These are phyloP conservation scores for Vesta saturnalis DNA, from an alignment of 2,888 invertebrate species.

Conservation along the genomic window DNA sequence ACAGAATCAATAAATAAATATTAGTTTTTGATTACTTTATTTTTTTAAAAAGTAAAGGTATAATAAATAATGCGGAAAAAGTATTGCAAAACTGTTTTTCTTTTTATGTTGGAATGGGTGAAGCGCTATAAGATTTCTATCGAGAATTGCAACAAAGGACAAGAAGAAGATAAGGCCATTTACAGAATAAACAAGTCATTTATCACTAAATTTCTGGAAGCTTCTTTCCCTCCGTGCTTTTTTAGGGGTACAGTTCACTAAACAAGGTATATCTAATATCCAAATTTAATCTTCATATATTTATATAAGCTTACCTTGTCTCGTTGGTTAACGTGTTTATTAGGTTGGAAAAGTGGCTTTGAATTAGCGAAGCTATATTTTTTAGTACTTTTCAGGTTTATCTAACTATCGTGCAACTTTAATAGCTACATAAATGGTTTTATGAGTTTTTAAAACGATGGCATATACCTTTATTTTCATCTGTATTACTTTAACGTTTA, in stretches of 20 bases:
- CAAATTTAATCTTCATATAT: conserved; percentile 7
- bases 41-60: not conserved
- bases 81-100: conserved; percentile 1
- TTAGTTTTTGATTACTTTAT: not conserved
- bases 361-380: conserved; percentile 48
- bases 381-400: conserved; percentile 48
- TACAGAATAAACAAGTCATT: conserved; percentile 55
- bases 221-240: conserved; percentile 15
- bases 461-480: not conserved
- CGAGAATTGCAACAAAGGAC: conserved; percentile 51
- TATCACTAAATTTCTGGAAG: conserved; percentile 46
- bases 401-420: conserved; percentile 48
- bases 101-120: not conserved
- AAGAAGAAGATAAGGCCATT: conserved; percentile 55
- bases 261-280: conserved; percentile 9
- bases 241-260: conserved; percentile 14
- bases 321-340: conserved; percentile 44
- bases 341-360: conserved; percentile 46
- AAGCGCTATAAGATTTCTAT: conserved; percentile 35
- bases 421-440: conserved; percentile 49
- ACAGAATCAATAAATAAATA: not conserved
- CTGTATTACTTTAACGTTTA: not conserved
- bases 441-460: conserved; percentile 42
- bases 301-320: not conserved
- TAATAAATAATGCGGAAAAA: conserved; percentile 4